A percentile compares a stretch with the other conserved stretches of the same genome.
Conservation (phyloP, 2,113 vertebrate species). For the Thunnus thynnus region DNA sequence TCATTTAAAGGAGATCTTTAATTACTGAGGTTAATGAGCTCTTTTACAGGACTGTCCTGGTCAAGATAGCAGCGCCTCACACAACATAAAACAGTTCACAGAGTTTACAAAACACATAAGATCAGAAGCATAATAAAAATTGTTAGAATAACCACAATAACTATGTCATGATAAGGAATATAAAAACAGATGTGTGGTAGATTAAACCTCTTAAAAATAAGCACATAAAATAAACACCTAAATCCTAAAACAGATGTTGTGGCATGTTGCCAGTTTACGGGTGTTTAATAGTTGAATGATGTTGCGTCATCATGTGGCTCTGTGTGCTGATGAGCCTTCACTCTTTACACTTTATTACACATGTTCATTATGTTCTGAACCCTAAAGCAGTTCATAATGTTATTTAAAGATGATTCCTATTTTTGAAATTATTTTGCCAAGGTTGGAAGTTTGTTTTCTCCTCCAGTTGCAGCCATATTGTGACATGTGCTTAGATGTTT, state of each 20-base stretch:
- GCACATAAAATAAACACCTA: too few species aligned
- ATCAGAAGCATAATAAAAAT: background rate
- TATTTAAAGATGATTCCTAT: background rate
- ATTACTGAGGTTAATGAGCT: background rate
- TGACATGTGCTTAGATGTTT: background rate
- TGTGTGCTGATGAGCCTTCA: background rate
- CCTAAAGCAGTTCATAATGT: background rate
- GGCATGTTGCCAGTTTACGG: background rate
- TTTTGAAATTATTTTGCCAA: background rate
- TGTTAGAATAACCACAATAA: background rate
- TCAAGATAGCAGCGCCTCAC: background rate
- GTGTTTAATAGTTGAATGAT: background rate
- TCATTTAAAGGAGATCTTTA: too few species aligned
- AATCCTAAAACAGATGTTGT: background rate
- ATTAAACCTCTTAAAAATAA: too few species aligned
- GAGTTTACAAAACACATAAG: background rate
- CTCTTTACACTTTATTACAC: background rate
- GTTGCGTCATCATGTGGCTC: background rate
- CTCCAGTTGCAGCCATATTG: background rate
- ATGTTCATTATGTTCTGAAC: background rate
- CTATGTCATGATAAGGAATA: background rate
- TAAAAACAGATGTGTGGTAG: background rate
- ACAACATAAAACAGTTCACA: too few species aligned
- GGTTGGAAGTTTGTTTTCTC: too few species aligned
- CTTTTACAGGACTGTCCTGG: background rate